Evolutionary conservation across 2,113 vertebrate genomes (phyloP), one percentile per base, ranked within the genome.

Genomic region (Pardalotus punctatus): DNA sequence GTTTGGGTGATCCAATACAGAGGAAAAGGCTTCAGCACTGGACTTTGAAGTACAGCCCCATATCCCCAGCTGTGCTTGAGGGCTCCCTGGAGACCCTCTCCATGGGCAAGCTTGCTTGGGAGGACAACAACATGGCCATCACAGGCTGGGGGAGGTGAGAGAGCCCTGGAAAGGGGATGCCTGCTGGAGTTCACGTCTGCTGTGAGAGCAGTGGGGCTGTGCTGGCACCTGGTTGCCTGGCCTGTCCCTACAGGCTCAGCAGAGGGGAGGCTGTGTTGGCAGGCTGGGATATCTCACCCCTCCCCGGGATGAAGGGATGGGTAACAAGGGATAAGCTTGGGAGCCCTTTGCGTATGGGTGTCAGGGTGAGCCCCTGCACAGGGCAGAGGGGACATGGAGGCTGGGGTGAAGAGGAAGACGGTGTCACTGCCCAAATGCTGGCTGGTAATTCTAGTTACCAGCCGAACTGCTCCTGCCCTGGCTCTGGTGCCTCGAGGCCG

Each of bases 401-500:
- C 12, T 70, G 81, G 61, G 31, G 25, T 90, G 62, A 87, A 70
- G 51, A 65, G 84, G 74, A 45, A 92, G 71, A 95, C 0, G 0
- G 60, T 69, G 64, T 58, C 11, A 5, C 83, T 33, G 6, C 40
- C 73, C 29, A 10, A 91, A 93, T 95, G 60, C 87, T 38, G 3
- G 45, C 57, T 10, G 20, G 88, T 96, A 93, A 72, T 82, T 23
- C 87, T 93, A 67, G 74, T 89, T 92, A 87, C 88, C 95, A 94
- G 77, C 47, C 12, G 4, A 91, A 92, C 82, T 87, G 86, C 76
- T 71, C 82, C 61, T 92, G 91, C 88, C 96, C 96, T 94, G 93
- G 94, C 89, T 95, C 67, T 96, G 89, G 95, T 96, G 96, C 93
- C 94, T 96, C 88, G 33, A 8, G 96, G 96, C 95, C 43, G 35